A percentile compares a stretch with the other conserved stretches of the same genome.
phyloP scores from a whole-genome alignment of 2,888 invertebrate species.

The Argynnis bischoffii region DNA sequence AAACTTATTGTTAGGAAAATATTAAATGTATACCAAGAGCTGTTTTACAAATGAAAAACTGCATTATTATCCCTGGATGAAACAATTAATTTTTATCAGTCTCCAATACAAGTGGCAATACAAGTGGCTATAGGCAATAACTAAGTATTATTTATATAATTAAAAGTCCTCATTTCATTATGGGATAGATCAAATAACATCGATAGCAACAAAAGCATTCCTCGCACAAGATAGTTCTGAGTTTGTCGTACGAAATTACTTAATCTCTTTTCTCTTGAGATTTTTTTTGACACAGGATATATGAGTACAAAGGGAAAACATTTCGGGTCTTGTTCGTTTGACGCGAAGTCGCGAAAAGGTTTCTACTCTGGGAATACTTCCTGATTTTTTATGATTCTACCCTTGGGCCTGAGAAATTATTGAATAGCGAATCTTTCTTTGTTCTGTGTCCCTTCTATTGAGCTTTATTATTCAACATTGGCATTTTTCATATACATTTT shows the following conservation, averaged over 20 bases:
- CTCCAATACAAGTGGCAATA: too few relatives aligned
- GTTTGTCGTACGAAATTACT: slow-evolving; percentile 25
- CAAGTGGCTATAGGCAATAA: too few relatives aligned
- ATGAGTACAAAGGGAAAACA: slow-evolving; percentile 38
- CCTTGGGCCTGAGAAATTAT: slow-evolving; percentile 38
- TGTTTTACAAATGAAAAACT: too few relatives aligned
- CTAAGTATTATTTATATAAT: too few relatives aligned
- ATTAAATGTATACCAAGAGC: too few relatives aligned
- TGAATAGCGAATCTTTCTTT: slow-evolving; percentile 34
- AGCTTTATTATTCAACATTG: slow-evolving; percentile 22
- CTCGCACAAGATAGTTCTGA: slow-evolving; percentile 11
- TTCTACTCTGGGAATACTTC: slow-evolving; percentile 39
- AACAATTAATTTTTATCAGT: too few relatives aligned
- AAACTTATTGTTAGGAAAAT: too few relatives aligned
- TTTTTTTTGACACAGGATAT: slow-evolving; percentile 29
- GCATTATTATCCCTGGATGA: too few relatives aligned
- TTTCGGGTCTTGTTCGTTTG: slow-evolving; percentile 32
- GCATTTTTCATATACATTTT: slow-evolving; percentile 27
- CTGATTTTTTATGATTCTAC: slow-evolving; percentile 37
- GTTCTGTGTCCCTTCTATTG: slow-evolving; percentile 31
- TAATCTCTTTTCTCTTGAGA: slow-evolving; percentile 34
- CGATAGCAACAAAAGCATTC: not conserved
- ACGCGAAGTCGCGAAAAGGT: slow-evolving; percentile 35
- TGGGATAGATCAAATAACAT: not conserved
- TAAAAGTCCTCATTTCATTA: too few relatives aligned